Base-by-base conservation (phyloP, 2,797 vertebrate species). In the Triplophysa bombifrons region DNA sequence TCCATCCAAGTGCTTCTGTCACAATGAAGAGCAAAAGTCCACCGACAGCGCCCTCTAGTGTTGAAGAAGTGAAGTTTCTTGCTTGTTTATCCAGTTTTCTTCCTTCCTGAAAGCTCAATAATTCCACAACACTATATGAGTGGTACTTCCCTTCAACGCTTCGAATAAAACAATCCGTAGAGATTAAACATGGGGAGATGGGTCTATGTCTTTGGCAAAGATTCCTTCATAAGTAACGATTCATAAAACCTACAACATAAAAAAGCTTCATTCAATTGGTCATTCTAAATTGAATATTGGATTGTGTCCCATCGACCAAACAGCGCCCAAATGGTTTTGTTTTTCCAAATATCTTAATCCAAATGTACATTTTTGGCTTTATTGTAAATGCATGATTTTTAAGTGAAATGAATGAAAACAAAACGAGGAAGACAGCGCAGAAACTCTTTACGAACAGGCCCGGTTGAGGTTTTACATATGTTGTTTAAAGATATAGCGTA, bases 1-100 rank as follows among this genome's bases (percentile, higher is more conserved):
- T 58, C 0, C 48, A 9, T n/a, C 1, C 30, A 50, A 3, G 22
- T 9, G 3, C 67, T 55, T 46, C 44, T 2, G 6, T 14, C 19
- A 67, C 12, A 10, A 17, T 9, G 44, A 3, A 48, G 50, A 79
- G 38, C 16, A 34, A 80, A 46, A 7, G 17, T 34, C 14, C 10
- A 25, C 38, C 16, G 63, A 30, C n/a, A 12, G 55, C 44, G 73
- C 44, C 82, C 72, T 85, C 84, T 83, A 44, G 51, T 76, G 82
- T 44, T 27, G 56, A 22, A 38, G 38, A 58, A 5, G 38, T 51
- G 13, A 16, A 38, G 0, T 13, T 64, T 12, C 20, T 58, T 58
- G 11, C 20, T 55, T 20, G 51, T n/a, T 55, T 20, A 16, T 55
- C 65, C 8, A 25, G 10, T 6, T 60, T 61, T 58, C 7, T 56